Evolutionary conservation across 2,113 vertebrate species (phyloP).

Genomic region (Hepsetus odoe): DNA sequence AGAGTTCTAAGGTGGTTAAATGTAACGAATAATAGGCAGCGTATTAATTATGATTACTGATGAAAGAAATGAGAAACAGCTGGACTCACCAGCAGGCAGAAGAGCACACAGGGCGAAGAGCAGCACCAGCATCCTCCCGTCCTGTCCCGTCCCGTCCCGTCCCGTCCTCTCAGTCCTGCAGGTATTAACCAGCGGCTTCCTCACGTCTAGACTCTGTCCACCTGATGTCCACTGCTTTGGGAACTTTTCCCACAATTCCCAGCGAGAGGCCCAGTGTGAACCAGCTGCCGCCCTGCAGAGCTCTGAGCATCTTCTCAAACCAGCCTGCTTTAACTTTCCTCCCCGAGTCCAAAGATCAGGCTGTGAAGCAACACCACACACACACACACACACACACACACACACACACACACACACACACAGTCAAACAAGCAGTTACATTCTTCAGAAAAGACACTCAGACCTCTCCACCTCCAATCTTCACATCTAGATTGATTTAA

Average conservation of each 20-base stretch:
- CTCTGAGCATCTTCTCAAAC: constrained; percentile 63
- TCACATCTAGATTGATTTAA: no score
- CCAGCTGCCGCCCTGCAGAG: constrained; percentile 8
- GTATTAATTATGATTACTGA: not conserved
- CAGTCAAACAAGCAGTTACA: no score
- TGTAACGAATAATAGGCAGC: not conserved
- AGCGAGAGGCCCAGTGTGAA: constrained; percentile 16
- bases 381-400: no score
- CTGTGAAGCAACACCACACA: constrained; percentile 69
- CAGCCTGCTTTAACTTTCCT: constrained; percentile 62
- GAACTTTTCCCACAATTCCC: not conserved
- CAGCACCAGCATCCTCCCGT: constrained; percentile 56
- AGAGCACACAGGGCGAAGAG: constrained; percentile 62
- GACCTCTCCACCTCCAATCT: no score
- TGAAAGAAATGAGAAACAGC: not conserved
- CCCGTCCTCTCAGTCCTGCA: constrained; percentile 28
- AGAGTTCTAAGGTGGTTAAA: not conserved
- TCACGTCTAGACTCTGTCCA: not conserved
- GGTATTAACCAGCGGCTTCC: not conserved
- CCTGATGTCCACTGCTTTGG: no score
- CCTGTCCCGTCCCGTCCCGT: no score
- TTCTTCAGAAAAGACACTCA: no score
- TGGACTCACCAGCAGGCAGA: constrained; percentile 65
- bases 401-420: no score
- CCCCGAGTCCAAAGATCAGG: constrained; percentile 72